Base-by-base conservation (phyloP, 2,888 invertebrate species). In the Neocrepidodera transversa region DNA sequence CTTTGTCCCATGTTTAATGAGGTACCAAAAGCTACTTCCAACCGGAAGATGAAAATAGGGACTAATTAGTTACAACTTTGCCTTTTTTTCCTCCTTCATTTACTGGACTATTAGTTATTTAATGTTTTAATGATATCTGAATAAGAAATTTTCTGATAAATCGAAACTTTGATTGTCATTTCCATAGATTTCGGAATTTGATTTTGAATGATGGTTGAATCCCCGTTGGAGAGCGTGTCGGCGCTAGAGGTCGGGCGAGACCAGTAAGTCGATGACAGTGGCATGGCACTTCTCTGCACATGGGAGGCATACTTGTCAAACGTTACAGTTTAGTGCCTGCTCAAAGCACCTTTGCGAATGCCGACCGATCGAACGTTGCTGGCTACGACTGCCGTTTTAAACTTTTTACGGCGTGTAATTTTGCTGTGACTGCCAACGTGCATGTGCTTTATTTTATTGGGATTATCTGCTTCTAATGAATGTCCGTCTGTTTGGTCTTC, bases 221-320 rank as follows among this genome's bases (percentile, higher is more conserved):
- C 26, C 42, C 26, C 38, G 28, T 13, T 17, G 14, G 36, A 35
- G 58, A 51, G 54, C 54, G 42, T 45, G 52, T 57, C 61, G 54
- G 58, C 57, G 54, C 53, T 50, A 58, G 60, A 53, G 53, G 57
- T 61, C 61, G 51, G 47, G 20, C 36, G 17, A 45, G 51, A n/a
- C n/a, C 20, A 51, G 26, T 43, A 17, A 28, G 30, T 7, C 32
- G 56, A 49, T 59, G 58, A 59, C 58, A 59, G 52, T 56, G 58
- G 62, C 62, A 58, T 51, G 55, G 62, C 58, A 61, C 53, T 61
- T 40, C 18, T 54, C 40, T 45, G 53, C 62, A 58, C 62, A 55
- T 58, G 58, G 62, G 62, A 62, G 62, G 55, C 51, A 52, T 62
- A 58, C 58, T 56, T 62, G 62, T 62, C 62, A 62, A 59, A 59